phyloP scores from a whole-genome alignment of 1,140 invertebrate species.

The Drosophila kanapiae region DNA sequence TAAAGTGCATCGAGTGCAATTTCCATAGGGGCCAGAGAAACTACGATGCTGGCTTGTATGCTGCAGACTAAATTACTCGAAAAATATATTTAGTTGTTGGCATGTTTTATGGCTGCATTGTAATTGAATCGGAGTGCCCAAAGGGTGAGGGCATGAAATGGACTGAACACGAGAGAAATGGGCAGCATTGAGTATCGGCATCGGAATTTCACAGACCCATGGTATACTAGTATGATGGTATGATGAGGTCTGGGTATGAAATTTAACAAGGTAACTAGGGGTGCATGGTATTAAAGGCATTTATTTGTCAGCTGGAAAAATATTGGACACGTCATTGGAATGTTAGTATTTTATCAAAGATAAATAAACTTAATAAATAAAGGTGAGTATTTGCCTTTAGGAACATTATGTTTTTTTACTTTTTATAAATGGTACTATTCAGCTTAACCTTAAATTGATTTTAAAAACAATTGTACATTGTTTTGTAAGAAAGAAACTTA shows the following conservation, averaged over 20 bases:
- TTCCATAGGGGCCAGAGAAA: constrained; percentile 54
- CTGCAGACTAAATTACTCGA: constrained; percentile 37
- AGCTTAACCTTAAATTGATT: too few relatives aligned
- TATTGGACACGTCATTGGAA: background rate
- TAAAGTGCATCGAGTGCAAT: constrained; percentile 57
- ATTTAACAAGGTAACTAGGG: constrained; percentile 10
- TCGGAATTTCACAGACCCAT: constrained; percentile 17
- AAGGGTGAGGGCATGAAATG: constrained; percentile 32
- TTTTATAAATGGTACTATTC: too few relatives aligned
- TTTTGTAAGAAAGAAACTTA: too few relatives aligned
- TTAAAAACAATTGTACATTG: too few relatives aligned
- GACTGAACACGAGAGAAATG: constrained; percentile 4
- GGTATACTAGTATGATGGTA: background rate
- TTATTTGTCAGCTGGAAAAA: background rate
- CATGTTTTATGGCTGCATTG: constrained; percentile 22
- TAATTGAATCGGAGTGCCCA: constrained; percentile 62
- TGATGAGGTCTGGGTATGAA: background rate
- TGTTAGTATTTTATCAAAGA: background rate
- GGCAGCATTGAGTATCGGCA: constrained; percentile 5
- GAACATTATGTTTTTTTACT: too few relatives aligned
- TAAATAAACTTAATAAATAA: background rate
- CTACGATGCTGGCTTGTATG: constrained; percentile 8
- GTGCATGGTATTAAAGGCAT: background rate
- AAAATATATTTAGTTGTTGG: constrained; percentile 47
- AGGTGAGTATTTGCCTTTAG: background rate